These are phyloP conservation scores for Prietella phreatophila DNA, from an alignment of 2,113 vertebrate genomes.

Conservation along the genomic window DNA sequence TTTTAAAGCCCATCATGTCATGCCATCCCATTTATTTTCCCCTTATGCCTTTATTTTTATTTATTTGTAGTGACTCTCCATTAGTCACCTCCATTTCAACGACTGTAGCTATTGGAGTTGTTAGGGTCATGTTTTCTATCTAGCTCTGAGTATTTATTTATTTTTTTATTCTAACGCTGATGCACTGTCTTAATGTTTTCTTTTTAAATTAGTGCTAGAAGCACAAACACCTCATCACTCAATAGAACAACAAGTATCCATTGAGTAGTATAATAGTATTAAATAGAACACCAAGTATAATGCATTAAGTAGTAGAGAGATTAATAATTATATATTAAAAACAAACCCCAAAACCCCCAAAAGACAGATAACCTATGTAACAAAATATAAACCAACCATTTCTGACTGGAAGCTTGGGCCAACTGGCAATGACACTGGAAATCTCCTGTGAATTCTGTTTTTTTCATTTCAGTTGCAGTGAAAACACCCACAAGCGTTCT, in stretches of 20 bases:
- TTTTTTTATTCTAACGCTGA: neutral
- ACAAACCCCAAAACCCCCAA: neutral
- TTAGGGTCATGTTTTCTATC: neutral
- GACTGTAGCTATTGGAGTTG: neutral
- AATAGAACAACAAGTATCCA: neutral
- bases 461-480: neutral
- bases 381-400: neutral
- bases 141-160: neutral
- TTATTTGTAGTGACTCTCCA: conserved; percentile 25
- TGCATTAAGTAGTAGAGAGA: neutral
- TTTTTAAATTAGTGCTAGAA: neutral
- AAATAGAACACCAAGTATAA: neutral
- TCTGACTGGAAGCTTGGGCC: neutral
- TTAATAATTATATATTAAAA: neutral
- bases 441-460: neutral
- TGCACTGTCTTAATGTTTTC: neutral
- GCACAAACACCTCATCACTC: neutral
- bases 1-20: conserved; percentile 40
- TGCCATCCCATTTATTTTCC: conserved; percentile 5
- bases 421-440: neutral
- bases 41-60: conserved; percentile 17
- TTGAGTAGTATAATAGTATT: no score
- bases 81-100: conserved; percentile 47
- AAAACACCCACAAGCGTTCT: neutral
- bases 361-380: neutral